These are phyloP conservation scores for Amphibalanus amphitrite DNA, from an alignment of 1,140 invertebrate species.

Conservation along the genomic window DNA sequence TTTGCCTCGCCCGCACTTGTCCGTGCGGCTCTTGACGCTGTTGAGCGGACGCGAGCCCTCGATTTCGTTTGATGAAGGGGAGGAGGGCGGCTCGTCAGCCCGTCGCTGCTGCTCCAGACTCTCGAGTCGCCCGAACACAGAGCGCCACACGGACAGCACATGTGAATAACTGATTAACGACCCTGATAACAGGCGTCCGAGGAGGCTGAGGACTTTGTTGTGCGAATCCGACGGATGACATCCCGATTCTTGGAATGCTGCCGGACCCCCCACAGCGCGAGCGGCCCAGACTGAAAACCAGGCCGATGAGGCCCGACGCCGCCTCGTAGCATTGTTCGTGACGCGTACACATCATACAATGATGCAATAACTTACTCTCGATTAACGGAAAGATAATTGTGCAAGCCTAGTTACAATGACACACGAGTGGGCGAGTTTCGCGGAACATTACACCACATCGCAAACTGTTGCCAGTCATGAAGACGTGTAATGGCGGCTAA, in stretches of 20 bases:
- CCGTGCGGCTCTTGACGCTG: background rate
- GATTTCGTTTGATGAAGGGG: background rate
- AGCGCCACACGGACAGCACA: background rate
- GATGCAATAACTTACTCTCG: no score
- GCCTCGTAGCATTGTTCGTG: no score
- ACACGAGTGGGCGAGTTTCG: no score
- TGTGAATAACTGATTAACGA: background rate
- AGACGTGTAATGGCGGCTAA: no score
- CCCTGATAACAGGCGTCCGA: background rate
- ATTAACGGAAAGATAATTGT: no score
- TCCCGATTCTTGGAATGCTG: background rate
- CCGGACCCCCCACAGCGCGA: background rate
- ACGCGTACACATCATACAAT: no score
- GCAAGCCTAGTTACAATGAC: no score
- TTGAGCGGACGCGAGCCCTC: background rate
- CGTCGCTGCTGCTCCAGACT: no score
- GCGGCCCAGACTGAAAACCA: background rate
- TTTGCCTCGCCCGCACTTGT: background rate
- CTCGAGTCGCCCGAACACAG: background rate
- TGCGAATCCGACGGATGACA: background rate
- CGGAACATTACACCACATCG: no score
- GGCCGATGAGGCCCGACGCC: no score
- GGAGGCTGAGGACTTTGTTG: background rate
- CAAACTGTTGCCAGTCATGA: no score
- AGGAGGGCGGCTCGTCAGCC: no score